phyloP scores from a whole-genome alignment of 2,797 vertebrate genomes.

The Lithobates pipiens region DNA sequence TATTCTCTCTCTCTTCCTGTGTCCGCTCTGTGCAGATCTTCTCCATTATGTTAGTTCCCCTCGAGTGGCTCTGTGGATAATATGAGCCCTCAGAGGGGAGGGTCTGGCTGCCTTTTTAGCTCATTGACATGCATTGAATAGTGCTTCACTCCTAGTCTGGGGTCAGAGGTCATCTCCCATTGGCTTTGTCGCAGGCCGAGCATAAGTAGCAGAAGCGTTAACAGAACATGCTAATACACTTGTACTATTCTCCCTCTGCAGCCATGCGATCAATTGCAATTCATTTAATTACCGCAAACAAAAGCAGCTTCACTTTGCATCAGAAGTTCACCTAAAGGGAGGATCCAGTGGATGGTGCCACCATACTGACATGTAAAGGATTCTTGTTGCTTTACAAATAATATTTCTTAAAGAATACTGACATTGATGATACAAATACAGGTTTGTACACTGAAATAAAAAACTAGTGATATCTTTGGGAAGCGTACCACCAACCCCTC shows the following conservation, averaged over 20 bases:
- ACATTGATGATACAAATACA: not conserved
- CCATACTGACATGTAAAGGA: not conserved
- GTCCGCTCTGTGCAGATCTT: conserved; percentile 73
- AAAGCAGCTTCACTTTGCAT: conserved; percentile 75
- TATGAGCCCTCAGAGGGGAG: conserved; percentile 68
- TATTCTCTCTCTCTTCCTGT: conserved; percentile 63
- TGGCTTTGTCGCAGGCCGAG: conserved; percentile 70
- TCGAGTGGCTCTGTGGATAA: conserved; percentile 71
- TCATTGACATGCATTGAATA: conserved; percentile 78
- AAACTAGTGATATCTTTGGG: not conserved
- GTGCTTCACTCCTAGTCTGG: conserved; percentile 69
- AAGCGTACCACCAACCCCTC: not conserved
- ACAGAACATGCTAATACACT: conserved; percentile 82
- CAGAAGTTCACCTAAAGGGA: conserved; percentile 62
- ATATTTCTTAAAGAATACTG: not conserved
- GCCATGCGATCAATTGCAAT: conserved; percentile 73
- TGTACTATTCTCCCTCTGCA: conserved; percentile 75
- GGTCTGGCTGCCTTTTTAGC: conserved; percentile 63
- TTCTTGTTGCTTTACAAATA: not conserved
- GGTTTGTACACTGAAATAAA: not conserved
- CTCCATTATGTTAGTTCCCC: conserved; percentile 83
- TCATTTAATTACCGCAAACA: conserved; percentile 88
- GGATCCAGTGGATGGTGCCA: too few species aligned
- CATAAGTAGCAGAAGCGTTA: conserved; percentile 77
- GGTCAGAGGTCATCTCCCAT: conserved; percentile 80